Evolutionary conservation across 2,113 vertebrate species (phyloP).

Genomic region (Callocephalon fimbriatum): DNA sequence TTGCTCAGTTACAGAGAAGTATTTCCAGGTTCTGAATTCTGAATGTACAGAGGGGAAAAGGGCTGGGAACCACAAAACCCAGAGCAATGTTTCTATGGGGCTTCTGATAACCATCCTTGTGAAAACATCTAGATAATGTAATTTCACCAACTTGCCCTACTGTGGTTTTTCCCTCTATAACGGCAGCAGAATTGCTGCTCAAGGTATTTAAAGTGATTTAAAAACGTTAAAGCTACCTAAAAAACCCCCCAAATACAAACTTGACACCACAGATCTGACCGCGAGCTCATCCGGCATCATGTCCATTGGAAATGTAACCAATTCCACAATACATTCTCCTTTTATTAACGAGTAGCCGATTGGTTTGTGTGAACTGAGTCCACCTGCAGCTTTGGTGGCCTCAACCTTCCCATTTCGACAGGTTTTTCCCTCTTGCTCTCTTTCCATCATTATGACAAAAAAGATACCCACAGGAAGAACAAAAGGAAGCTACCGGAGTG

Average conservation of each 20-base stretch:
- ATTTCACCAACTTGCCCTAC: background rate
- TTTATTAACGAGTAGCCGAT: background rate
- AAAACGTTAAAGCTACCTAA: background rate
- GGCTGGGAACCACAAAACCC: background rate
- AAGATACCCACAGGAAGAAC: background rate
- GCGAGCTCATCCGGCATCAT: background rate
- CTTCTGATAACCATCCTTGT: background rate
- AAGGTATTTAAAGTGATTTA: background rate
- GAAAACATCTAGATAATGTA: background rate
- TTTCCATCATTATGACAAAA: background rate
- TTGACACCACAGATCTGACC: background rate
- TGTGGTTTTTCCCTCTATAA: background rate
- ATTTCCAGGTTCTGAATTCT: background rate
- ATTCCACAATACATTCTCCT: constrained; percentile 1
- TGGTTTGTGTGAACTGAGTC: background rate
- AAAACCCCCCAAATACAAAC: background rate
- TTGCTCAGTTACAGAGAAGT: background rate
- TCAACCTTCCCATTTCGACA: background rate
- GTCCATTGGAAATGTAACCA: background rate
- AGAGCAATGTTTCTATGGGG: background rate
- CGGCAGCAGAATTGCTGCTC: background rate
- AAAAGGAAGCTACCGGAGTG: constrained; percentile 33
- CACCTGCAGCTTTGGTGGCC: constrained; percentile 19
- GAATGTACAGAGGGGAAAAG: background rate
- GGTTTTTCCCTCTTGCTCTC: background rate